Base-by-base conservation (phyloP, 2,113 vertebrate genomes). In the Lampris incognitus region DNA sequence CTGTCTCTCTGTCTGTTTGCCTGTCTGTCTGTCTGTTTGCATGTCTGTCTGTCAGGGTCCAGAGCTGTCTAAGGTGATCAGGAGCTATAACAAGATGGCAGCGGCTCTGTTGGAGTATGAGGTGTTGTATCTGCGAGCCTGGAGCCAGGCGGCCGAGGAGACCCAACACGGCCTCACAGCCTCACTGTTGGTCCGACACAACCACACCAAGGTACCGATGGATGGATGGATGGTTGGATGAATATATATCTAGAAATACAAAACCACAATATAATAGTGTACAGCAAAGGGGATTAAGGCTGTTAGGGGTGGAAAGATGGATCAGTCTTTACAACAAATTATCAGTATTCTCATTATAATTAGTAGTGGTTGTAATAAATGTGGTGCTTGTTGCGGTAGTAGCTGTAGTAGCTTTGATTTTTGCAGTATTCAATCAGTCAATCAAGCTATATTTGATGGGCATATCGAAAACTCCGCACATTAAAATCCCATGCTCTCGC, bases 41-140 rank as follows among this genome's bases (percentile, higher is more conserved):
- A 40, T 58, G 54, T 50, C 8, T 64, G 36, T 68, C 24, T 44
- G 9, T 3, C 84, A 96, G 96, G 92, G 84, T 0, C 73, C 81
- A 1, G 92, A 96, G 84, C 92, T 95, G 93, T 94, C 93, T 24
- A 94, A 92, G 54, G 82, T 93, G 68, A 86, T 95, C 79, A 90
- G 78, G 0, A 91, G 48, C 74, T 96, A 96, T 81, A 95, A 96
- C 89, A 91, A 92, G 89, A 87, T 95, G 87, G 94, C 94, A 7
- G 65, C 89, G 9, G 92, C 90, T 66, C 84, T 96, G 82, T 11
- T 96, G 72, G 92, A 96, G 83, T 95, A 95, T 61, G 95, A 96
- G 81, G 5, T 94, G 61, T 72, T 94, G 76, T 93, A 94, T 87
- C 89, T 95, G 46, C 90, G 85, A 44, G 91, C 64, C 5, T 96